Conservation (phyloP, 2,797 vertebrate genomes). For the Cirrhinus molitorella region DNA sequence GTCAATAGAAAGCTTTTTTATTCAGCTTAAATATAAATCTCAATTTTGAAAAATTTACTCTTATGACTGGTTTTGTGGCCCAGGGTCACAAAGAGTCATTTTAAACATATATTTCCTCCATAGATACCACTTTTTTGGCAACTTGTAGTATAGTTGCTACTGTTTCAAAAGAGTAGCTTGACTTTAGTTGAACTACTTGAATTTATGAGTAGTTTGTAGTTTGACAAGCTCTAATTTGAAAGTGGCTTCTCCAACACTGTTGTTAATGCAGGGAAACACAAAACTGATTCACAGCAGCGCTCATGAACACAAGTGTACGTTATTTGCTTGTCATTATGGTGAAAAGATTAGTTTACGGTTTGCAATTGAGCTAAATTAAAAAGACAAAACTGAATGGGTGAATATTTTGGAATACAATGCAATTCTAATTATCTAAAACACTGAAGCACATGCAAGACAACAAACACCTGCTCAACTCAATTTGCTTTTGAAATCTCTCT, state of each 20-base stretch:
- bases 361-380: constrained; percentile 51
- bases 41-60: too few species aligned
- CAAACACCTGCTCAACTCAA: constrained; percentile 50
- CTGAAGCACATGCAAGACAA: constrained; percentile 44
- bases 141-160: neutral
- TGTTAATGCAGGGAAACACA: constrained; percentile 3
- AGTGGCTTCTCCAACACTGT: neutral
- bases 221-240: constrained; percentile 28
- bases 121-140: neutral
- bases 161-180: neutral
- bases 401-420: constrained; percentile 37
- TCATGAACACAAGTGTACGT: constrained; percentile 16
- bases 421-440: constrained; percentile 53
- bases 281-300: constrained; percentile 17
- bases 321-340: constrained; percentile 28
- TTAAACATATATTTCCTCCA: too few species aligned
- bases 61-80: too few species aligned
- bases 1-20: too few species aligned
- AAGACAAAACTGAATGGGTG: constrained; percentile 43
- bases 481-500: constrained; percentile 54
- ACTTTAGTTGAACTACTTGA: constrained; percentile 16
- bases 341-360: constrained; percentile 40
- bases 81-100: too few species aligned
- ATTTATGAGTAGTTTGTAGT: constrained; percentile 3
- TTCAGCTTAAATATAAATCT: too few species aligned